Percentiles rank a stretch among this genome's conserved stretches.
Conservation (phyloP, 2,113 vertebrate species). For the Zosterops borbonicus region DNA sequence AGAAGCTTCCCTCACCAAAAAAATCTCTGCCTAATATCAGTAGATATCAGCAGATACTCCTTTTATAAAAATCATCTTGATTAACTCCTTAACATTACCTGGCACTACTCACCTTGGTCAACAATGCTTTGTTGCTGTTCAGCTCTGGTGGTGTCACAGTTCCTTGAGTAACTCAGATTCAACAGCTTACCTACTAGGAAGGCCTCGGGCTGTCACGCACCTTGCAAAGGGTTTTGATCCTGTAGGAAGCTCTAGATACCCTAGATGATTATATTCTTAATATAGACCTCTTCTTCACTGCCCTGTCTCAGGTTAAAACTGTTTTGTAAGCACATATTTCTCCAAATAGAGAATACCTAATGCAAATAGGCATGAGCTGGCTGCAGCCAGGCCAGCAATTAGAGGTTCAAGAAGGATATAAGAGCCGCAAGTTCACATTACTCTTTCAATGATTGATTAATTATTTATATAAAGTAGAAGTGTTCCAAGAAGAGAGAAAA, state of each 20-base stretch:
- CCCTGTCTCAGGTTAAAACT: neutral
- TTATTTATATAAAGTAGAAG: constrained; percentile 7
- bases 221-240: neutral
- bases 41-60: neutral
- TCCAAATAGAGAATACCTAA: neutral
- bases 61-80: neutral
- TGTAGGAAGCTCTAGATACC: neutral
- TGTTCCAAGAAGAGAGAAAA: neutral
- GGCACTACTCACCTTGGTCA: neutral
- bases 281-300: neutral
- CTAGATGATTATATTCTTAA: neutral
- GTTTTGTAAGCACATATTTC: neutral
- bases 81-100: neutral
- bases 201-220: neutral
- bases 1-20: neutral
- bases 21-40: neutral
- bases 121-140: neutral
- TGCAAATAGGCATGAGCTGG: neutral
- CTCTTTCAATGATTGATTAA: neutral
- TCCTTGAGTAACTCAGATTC: neutral
- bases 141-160: neutral
- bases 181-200: neutral
- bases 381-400: neutral
- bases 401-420: neutral
- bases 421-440: neutral